Evolutionary conservation across 2,797 vertebrate species (phyloP).

Genomic region (Coccyzus lansbergi): DNA sequence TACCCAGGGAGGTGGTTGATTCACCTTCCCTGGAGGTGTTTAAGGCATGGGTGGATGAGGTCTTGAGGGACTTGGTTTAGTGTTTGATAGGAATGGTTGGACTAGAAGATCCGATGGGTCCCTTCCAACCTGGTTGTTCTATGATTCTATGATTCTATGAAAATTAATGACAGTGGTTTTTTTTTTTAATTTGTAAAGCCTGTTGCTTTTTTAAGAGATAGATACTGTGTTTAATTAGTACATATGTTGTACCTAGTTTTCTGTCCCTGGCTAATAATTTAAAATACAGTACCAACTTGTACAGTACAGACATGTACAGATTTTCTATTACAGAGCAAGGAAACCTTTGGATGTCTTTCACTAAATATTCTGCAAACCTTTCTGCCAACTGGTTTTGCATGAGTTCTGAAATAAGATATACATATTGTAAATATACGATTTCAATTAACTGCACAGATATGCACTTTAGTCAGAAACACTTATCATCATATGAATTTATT

Average conservation of each 20-base stretch:
- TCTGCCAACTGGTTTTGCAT: background rate
- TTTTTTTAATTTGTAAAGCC: background rate
- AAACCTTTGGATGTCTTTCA: background rate
- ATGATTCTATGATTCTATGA: no score
- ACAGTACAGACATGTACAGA: background rate
- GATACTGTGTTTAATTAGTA: background rate
- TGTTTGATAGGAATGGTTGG: no score
- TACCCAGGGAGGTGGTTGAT: no score
- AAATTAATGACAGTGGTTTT: background rate
- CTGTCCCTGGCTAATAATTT: background rate
- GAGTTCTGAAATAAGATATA: background rate
- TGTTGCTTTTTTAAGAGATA: background rate
- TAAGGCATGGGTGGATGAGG: no score
- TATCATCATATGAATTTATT: background rate
- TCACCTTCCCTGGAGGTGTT: no score
- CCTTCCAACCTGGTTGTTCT: no score
- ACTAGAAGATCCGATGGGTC: no score
- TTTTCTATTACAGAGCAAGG: background rate
- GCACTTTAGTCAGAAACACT: background rate
- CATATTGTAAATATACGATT: background rate
- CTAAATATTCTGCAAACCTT: slow-evolving; percentile 16
- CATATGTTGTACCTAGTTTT: background rate
- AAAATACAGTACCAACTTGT: background rate
- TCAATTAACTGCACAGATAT: background rate
- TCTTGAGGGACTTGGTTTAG: no score